A percentile compares a stretch with the other conserved stretches of the same genome.
Evolutionary conservation across 2,888 invertebrate species (phyloP).

Genomic region (Parapristionchus giblindavisi): DNA sequence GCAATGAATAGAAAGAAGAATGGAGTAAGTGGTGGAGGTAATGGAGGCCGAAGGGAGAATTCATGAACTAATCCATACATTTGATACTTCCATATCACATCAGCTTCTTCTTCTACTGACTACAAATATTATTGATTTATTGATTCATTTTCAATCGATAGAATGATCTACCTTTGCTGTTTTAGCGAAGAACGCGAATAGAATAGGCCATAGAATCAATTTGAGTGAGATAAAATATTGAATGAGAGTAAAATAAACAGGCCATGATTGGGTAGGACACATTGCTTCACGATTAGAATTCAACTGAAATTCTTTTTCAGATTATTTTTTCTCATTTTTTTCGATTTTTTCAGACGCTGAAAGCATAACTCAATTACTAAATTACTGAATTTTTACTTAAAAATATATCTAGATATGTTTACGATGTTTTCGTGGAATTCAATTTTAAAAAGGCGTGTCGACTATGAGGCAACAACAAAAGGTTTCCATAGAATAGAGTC

Average conservation of each 20-base stretch:
- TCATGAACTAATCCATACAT: slow-evolving; percentile 32
- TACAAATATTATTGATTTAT: neutral
- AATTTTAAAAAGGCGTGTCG: too few species aligned
- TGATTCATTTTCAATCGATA: neutral
- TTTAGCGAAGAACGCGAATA: slow-evolving; percentile 70
- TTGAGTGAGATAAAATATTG: slow-evolving; percentile 64
- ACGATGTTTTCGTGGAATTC: too few species aligned
- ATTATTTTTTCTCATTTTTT: neutral
- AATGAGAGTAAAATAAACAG: slow-evolving; percentile 40
- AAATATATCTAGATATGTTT: too few species aligned
- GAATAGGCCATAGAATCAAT: slow-evolving; percentile 69
- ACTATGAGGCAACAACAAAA: too few species aligned
- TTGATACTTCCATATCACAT: slow-evolving; percentile 67
- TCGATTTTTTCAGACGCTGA: too few species aligned
- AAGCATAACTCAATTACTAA: too few species aligned
- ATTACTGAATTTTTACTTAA: too few species aligned
- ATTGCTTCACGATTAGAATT: slow-evolving; percentile 33
- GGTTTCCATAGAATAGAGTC: neutral
- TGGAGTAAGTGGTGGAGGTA: slow-evolving; percentile 70
- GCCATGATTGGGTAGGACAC: slow-evolving; percentile 30
- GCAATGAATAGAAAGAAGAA: slow-evolving; percentile 58
- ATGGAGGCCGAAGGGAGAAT: slow-evolving; percentile 65
- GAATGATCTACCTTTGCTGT: slow-evolving; percentile 57
- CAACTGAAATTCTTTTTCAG: slow-evolving; percentile 10
- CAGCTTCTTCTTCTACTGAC: slow-evolving; percentile 68